Percentiles rank a stretch among this genome's conserved stretches.
Conservation (phyloP, 2,888 invertebrate species). For the Laothoe populi region DNA sequence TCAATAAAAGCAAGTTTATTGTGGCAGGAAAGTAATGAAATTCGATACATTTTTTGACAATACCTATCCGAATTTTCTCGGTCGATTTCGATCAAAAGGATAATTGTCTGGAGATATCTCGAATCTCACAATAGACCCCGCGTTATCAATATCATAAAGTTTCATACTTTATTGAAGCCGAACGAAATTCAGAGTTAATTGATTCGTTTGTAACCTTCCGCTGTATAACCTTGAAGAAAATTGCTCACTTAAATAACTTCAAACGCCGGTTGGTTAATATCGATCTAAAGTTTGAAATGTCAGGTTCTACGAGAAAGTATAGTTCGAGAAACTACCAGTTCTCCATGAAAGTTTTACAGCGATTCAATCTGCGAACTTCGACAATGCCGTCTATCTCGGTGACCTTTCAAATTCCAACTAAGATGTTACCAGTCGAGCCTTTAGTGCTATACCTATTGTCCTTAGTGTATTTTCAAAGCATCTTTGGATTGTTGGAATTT, state of each 20-base stretch:
- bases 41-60: no score
- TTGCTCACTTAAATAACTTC: constrained; percentile 3
- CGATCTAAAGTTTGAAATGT: background rate
- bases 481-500: background rate
- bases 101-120: background rate
- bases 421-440: background rate
- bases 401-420: constrained; percentile 25
- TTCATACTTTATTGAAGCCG: background rate
- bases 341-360: constrained; percentile 19
- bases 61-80: no score
- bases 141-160: background rate
- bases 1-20: no score
- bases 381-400: constrained; percentile 30
- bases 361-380: constrained; percentile 25
- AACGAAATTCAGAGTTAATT: background rate
- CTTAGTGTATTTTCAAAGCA: background rate
- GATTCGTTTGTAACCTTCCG: background rate
- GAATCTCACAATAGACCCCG: no score
- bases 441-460: constrained; percentile 13
- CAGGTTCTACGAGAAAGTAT: constrained; percentile 17
- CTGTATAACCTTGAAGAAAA: background rate
- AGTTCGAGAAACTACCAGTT: constrained; percentile 14
- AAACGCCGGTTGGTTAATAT: background rate
- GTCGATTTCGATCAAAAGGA: no score
- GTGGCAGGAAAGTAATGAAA: no score